Evolutionary conservation across 2,113 vertebrate genomes (phyloP).

Genomic region (Ahaetulla prasina): DNA sequence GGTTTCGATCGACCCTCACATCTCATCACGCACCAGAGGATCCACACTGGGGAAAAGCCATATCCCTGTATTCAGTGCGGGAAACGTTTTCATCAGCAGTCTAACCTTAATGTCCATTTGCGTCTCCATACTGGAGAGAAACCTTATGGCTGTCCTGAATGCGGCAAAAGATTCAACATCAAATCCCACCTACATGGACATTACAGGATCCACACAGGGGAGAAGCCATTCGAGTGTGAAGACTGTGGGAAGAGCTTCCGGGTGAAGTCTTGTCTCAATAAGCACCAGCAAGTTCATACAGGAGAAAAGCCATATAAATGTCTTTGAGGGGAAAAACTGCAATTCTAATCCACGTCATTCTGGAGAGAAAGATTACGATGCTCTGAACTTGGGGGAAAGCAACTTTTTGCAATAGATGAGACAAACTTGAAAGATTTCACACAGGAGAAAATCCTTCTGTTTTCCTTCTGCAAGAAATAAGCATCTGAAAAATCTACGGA

Average conservation of each 20-base stretch:
- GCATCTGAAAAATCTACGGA: neutral
- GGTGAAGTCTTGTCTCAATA: constrained; percentile 59
- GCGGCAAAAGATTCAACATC: constrained; percentile 62
- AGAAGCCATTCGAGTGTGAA: constrained; percentile 60
- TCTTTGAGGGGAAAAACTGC: constrained; percentile 58
- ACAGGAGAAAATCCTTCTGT: neutral
- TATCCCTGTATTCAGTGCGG: constrained; percentile 57
- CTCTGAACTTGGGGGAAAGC: neutral
- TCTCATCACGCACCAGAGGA: constrained; percentile 75
- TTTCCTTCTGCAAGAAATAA: neutral
- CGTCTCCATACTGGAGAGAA: constrained; percentile 62
- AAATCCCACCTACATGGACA: constrained; percentile 62
- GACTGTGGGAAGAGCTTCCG: constrained; percentile 65
- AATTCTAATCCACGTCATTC: constrained; percentile 48
- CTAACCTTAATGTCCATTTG: constrained; percentile 61
- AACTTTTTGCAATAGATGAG: neutral
- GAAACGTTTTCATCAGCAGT: constrained; percentile 61
- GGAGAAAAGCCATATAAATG: constrained; percentile 61
- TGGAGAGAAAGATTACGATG: constrained; percentile 38
- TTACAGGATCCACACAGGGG: constrained; percentile 63
- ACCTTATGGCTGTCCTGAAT: constrained; percentile 62
- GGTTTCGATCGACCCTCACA: constrained; percentile 69
- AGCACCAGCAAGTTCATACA: constrained; percentile 59
- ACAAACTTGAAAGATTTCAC: constrained; percentile 4
- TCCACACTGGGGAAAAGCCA: constrained; percentile 73